These are phyloP conservation scores for Synanthedon vespiformis DNA, from an alignment of 2,888 invertebrate species.

Conservation along the genomic window DNA sequence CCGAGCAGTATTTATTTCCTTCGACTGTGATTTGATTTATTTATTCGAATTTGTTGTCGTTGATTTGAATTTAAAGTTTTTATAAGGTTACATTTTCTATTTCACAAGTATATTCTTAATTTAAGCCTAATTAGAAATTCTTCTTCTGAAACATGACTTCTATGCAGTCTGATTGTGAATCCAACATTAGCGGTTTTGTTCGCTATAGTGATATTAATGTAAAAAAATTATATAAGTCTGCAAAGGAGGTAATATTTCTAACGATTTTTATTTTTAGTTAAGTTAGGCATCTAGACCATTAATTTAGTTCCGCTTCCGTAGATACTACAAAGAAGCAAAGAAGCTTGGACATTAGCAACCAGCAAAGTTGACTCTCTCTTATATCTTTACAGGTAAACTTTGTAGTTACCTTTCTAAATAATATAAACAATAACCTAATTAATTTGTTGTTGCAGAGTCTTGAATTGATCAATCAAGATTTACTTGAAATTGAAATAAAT, in stretches of 20 bases:
- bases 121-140: too few species aligned
- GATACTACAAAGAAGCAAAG: too few species aligned
- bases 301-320: too few species aligned
- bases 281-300: too few species aligned
- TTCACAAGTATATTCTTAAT: too few species aligned
- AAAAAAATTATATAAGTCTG: constrained; percentile 43
- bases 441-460: constrained; percentile 36
- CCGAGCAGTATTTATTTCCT: too few species aligned
- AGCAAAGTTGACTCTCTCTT: background rate
- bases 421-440: background rate
- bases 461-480: constrained; percentile 52
- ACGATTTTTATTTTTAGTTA: too few species aligned
- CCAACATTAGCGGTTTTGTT: constrained; percentile 58
- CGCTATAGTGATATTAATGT: constrained; percentile 47
- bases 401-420: background rate
- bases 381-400: background rate
- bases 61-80: too few species aligned
- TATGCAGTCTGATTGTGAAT: constrained; percentile 50
- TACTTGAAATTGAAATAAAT: constrained; percentile 51
- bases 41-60: too few species aligned
- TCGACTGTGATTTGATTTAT: too few species aligned
- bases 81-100: too few species aligned
- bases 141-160: constrained; percentile 32
- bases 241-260: constrained; percentile 32
- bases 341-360: too few species aligned